Base-by-base conservation (phyloP, 2,888 invertebrate species). In the Phytoseiulus persimilis region DNA sequence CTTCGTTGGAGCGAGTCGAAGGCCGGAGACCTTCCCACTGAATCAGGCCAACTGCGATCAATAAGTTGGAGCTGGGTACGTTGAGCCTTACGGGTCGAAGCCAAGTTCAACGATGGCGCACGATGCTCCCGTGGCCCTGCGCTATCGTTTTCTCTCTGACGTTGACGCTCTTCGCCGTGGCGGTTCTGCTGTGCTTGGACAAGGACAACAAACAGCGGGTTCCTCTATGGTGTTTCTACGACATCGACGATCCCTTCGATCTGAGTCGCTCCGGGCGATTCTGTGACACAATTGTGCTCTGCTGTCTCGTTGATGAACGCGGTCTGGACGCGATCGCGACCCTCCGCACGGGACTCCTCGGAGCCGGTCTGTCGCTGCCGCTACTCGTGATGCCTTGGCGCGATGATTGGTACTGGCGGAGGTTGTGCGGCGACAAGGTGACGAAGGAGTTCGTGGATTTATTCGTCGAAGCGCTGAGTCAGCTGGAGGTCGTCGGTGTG, bases 351-450 rank as follows among this genome's bases (percentile, higher is more conserved):
- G 31, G 83, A 31, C 83, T 83, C 6, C 83, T n/a, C 83, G 14
- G 31, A 31, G 83, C 83, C 31, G 31, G 83, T 3, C 31, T 84
- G 31, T 32, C 31, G 31, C 31, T 18, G 23, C 84, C 18, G 31
- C 18, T 84, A 32, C 84, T 84, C 18, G 84, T 83, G n/a, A 83
- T 83, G 83, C 83, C 83, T 32, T 84, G 84, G 31, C 84, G 84
- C 9, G 31, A 83, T 11, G 84, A 84, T 31, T 84, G 84, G 31
- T 84, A 31, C 31, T 84, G 84, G 84, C 18, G 33, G 84, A 32
- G 33, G 84, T 31, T 31, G 84, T 84, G 84, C 31, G 33, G 31
- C 33, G 84, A 23, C 33, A 32, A n/a, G 23, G 84, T 84, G 84
- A 84, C 31, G 84, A 31, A 32, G 84, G 84, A 18, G 18, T 84